Evolutionary conservation across 2,888 invertebrate species (phyloP), one percentile per base, ranked within the genome.

Genomic region (Noctua fimbriata): DNA sequence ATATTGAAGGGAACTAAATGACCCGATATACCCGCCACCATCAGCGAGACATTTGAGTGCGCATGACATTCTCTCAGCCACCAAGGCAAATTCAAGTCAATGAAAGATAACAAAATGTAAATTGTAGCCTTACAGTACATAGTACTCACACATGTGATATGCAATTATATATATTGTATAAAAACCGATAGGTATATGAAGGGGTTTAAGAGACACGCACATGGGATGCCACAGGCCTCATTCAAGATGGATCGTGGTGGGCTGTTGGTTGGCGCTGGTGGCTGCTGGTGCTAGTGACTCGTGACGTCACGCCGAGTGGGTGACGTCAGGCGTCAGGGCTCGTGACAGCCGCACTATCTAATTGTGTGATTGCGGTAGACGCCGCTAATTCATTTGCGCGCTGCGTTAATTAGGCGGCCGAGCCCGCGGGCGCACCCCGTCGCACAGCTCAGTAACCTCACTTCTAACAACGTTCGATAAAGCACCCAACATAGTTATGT

Each of bases 301-400:
- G 49, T 69, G 79, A 69, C 75, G 67, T 81, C 79, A 69, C 18
- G 14, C 28, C 18, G 16, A 24, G 18, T 24, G 69, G 28, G 60
- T 85, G 78, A 63, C 75, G 70, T 65, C 74, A 75, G 21, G 14
- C 16, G 47, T 32, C 41, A 18, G 58, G 49, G 36, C 73, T 58
- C 63, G 55, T 55, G 84, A 63, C 69, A 55, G 36, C 79, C 52
- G 47, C 80, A 79, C 78, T 88, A 78, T 84, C 80, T 78, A 88
- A 81, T 89, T 79, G 82, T 86, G 69, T 70, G 71, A 41, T 69
- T 49, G 81, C 76, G 79, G 82, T 79, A 77, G 81, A 85, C 79
- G 66, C 67, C 52, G 63, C 79, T 87, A 81, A 89, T 88, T 84
- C 69, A 88, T 88, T 89, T 82, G 79, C 80, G 79, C 67, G 76